phyloP scores from a whole-genome alignment of 2,888 invertebrate genomes.

The Anoncus sp. region DNA sequence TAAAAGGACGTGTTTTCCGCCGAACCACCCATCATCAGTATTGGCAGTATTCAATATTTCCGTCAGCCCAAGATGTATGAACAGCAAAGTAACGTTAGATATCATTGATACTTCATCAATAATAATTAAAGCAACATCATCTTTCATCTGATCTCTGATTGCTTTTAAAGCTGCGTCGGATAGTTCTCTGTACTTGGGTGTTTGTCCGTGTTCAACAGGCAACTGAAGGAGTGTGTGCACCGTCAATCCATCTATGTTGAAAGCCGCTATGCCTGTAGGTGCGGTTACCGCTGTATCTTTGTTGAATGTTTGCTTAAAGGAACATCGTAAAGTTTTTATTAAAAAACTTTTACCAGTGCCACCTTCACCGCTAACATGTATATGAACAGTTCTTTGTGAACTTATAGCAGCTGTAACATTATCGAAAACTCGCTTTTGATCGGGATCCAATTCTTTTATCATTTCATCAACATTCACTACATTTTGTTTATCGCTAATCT shows the following conservation, averaged over 20 bases:
- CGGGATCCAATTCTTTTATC: too few species aligned
- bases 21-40: constrained; percentile 70
- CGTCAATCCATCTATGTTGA: constrained; percentile 75
- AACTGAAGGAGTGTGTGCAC: constrained; percentile 68
- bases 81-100: constrained; percentile 46
- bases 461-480: too few species aligned
- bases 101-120: constrained; percentile 66
- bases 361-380: constrained; percentile 72
- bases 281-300: constrained; percentile 71
- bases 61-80: constrained; percentile 67
- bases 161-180: constrained; percentile 3
- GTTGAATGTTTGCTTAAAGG: constrained; percentile 65
- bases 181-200: constrained; percentile 1
- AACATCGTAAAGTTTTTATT: constrained; percentile 69
- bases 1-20: constrained; percentile 67
- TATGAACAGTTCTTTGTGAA: constrained; percentile 16
- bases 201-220: constrained; percentile 7
- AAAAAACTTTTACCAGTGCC: constrained; percentile 54
- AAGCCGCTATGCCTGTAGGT: constrained; percentile 60
- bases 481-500: too few species aligned
- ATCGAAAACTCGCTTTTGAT: too few species aligned
- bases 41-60: constrained; percentile 71
- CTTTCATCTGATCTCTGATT: constrained; percentile 28
- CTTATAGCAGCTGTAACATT: background rate
- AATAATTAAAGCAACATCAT: constrained; percentile 70